These are phyloP conservation scores for Drosophila pandora DNA, from an alignment of 1,140 invertebrate species.

Conservation along the genomic window DNA sequence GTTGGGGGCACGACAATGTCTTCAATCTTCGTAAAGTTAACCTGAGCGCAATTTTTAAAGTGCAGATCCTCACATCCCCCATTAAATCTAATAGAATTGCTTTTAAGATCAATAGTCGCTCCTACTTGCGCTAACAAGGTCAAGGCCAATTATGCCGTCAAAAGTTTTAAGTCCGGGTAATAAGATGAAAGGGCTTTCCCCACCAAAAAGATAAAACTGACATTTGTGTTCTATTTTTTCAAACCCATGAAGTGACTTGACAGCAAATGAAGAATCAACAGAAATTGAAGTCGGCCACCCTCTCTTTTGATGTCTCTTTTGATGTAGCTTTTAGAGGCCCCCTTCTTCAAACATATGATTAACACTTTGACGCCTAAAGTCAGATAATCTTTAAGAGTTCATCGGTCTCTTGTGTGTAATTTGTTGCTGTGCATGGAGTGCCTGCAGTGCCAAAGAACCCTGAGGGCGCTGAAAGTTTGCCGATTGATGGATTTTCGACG, in stretches of 20 bases:
- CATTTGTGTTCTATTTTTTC: no score
- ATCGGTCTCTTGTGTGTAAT: not conserved
- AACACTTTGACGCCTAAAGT: not conserved
- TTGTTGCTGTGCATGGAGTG: no score
- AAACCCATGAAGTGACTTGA: slow-evolving; percentile 5
- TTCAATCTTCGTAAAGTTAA: no score
- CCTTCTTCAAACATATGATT: slow-evolving; percentile 1
- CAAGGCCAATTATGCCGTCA: slow-evolving; percentile 11
- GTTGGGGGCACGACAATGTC: no score
- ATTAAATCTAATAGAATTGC: not conserved
- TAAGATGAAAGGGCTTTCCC: slow-evolving; percentile 8
- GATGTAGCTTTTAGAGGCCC: not conserved
- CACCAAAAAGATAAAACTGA: not conserved
- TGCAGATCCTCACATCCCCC: no score
- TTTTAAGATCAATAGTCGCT: slow-evolving; percentile 8
- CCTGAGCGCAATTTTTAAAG: no score
- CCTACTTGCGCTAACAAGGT: slow-evolving; percentile 9
- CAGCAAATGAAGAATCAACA: slow-evolving; percentile 1
- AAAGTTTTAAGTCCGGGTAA: not conserved
- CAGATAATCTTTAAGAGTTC: not conserved
- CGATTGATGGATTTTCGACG: not conserved
- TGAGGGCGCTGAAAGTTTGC: not conserved
- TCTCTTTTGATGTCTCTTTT: not conserved
- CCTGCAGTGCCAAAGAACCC: not conserved
- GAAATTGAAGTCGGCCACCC: not conserved